phyloP scores from a whole-genome alignment of 2,888 invertebrate species.

The Sinodicranocentrus sp. region DNA sequence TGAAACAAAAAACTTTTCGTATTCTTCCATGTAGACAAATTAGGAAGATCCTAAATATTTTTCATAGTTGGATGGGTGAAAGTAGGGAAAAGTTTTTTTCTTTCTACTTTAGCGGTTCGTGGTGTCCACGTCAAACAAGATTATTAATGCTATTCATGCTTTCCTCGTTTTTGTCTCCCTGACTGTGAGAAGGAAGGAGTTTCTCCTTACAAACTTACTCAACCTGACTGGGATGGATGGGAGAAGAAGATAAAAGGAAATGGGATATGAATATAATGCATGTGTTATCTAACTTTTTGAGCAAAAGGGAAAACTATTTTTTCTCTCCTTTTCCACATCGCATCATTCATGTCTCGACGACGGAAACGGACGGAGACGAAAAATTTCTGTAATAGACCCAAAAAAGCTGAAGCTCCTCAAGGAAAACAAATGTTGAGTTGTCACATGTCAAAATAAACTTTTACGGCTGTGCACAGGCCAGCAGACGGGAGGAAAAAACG shows the following conservation, averaged over 20 bases:
- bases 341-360: slow-evolving; percentile 49
- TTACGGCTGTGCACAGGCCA: background rate
- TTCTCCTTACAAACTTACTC: no score
- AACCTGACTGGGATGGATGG: slow-evolving; percentile 6
- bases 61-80: slow-evolving; percentile 21
- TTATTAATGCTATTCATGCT: slow-evolving; percentile 47
- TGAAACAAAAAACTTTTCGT: background rate
- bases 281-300: slow-evolving; percentile 4
- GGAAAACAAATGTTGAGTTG: slow-evolving; percentile 4
- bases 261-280: slow-evolving; percentile 35
- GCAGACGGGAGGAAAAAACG: no score
- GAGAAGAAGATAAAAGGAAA: slow-evolving; percentile 36
- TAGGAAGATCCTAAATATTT: background rate
- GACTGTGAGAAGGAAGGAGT: background rate
- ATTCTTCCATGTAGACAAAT: slow-evolving; percentile 4
- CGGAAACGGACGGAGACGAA: slow-evolving; percentile 56
- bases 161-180: slow-evolving; percentile 9
- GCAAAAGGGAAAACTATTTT: background rate
- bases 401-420: background rate
- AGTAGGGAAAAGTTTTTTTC: slow-evolving; percentile 24
- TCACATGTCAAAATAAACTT: slow-evolving; percentile 10
- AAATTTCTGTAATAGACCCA: slow-evolving; percentile 16
- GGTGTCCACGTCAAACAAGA: slow-evolving; percentile 36
- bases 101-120: slow-evolving; percentile 26
- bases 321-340: slow-evolving; percentile 30